A percentile compares a stretch with the other conserved stretches of the same genome.
Evolutionary conservation across 2,797 vertebrate genomes (phyloP).

Genomic region (Perodicticus potto): DNA sequence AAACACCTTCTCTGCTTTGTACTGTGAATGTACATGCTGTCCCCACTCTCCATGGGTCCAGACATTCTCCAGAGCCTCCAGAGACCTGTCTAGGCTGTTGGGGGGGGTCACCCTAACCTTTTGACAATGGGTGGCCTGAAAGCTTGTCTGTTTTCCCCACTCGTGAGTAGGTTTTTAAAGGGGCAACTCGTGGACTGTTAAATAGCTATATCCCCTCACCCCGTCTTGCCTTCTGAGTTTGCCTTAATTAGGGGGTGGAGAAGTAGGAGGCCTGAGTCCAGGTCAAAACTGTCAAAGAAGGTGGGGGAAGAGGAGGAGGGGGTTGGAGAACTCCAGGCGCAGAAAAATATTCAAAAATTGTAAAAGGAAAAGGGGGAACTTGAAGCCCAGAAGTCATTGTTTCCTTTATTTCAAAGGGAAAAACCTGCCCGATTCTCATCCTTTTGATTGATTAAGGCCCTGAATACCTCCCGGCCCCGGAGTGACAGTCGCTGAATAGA

Average conservation of each 20-base stretch:
- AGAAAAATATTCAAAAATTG: constrained; percentile 79
- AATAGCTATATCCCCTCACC: background rate
- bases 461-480: constrained; percentile 90
- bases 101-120: constrained; percentile 28
- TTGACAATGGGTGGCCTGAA: background rate
- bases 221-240: constrained; percentile 54
- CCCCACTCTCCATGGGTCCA: background rate
- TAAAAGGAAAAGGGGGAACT: constrained; percentile 82
- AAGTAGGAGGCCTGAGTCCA: constrained; percentile 18
- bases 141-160: constrained; percentile 16
- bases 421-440: constrained; percentile 91
- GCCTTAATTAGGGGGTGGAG: constrained; percentile 71
- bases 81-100: constrained; percentile 1
- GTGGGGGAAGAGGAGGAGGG: background rate
- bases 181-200: background rate
- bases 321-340: constrained; percentile 34
- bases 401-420: constrained; percentile 90
- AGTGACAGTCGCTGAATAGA: constrained; percentile 93
- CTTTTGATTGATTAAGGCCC: constrained; percentile 94
- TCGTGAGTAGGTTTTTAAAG: constrained; percentile 61
- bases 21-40: background rate
- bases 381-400: constrained; percentile 89
- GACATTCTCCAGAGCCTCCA: constrained; percentile 9
- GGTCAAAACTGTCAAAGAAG: constrained; percentile 72
- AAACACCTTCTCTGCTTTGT: background rate